phyloP scores from a whole-genome alignment of 2,797 vertebrate species.

The Dromococcyx pavoninus region DNA sequence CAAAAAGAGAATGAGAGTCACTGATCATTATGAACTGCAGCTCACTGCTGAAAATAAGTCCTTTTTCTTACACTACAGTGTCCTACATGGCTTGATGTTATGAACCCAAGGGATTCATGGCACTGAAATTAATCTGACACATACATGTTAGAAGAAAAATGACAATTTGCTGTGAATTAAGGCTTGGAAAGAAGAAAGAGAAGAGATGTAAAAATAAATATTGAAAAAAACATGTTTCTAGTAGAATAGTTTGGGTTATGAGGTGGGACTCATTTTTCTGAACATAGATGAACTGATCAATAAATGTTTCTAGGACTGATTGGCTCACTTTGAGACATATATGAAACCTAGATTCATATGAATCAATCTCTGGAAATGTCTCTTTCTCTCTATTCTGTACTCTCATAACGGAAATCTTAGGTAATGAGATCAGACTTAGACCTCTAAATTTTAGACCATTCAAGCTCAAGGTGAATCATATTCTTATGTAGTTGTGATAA shows the following conservation, averaged over 20 bases:
- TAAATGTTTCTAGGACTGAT: background rate
- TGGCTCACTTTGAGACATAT: background rate
- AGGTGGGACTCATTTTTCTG: background rate
- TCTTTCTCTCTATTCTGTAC: background rate
- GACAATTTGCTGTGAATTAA: background rate
- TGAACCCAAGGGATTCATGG: background rate
- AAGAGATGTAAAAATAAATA: background rate
- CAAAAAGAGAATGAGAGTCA: background rate
- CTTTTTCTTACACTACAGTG: background rate
- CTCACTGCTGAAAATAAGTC: fast-evolving
- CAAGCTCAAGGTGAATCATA: background rate
- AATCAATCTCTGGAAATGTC: background rate
- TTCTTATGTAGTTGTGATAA: background rate
- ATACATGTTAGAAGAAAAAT: background rate
- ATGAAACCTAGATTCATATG: background rate
- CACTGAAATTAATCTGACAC: background rate
- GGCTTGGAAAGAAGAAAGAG: background rate
- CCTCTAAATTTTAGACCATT: background rate
- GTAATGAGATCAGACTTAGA: background rate
- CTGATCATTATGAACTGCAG: background rate
- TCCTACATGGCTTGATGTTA: background rate
- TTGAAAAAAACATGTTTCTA: background rate
- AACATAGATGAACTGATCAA: conserved; percentile 1
- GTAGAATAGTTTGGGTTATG: background rate
- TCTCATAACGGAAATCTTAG: background rate